Percentiles rank a stretch among this genome's conserved stretches.
Evolutionary conservation across 1,140 invertebrate genomes (phyloP).

Genomic region (Druon quercuslanigerum): DNA sequence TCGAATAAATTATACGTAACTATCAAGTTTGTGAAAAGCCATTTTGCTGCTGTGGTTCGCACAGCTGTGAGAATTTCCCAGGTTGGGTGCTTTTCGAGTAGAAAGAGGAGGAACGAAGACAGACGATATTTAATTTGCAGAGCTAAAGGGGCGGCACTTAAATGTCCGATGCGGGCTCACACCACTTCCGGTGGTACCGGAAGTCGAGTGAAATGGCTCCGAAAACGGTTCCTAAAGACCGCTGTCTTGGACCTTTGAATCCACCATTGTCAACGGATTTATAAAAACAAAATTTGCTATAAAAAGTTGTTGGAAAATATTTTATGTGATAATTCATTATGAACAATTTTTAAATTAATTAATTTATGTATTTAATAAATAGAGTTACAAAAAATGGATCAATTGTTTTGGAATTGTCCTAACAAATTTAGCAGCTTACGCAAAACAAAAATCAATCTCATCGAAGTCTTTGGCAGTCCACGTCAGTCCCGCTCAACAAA

Average conservation of each 20-base stretch:
- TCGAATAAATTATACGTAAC: slow-evolving; percentile 29
- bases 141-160: slow-evolving; percentile 23
- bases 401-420: too few relatives aligned
- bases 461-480: too few relatives aligned
- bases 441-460: too few relatives aligned
- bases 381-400: too few relatives aligned
- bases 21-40: slow-evolving; percentile 25
- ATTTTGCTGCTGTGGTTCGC: slow-evolving; percentile 5
- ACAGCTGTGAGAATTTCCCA: slow-evolving; percentile 21
- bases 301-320: too few relatives aligned
- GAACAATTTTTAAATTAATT: too few relatives aligned
- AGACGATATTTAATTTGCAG: slow-evolving; percentile 27
- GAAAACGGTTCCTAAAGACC: background rate
- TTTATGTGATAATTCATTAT: too few relatives aligned
- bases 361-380: too few relatives aligned
- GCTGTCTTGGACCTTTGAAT: background rate
- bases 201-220: background rate
- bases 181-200: slow-evolving; percentile 17
- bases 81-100: slow-evolving; percentile 12
- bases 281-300: too few relatives aligned
- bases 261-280: background rate
- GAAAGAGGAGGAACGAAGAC: slow-evolving; percentile 11
- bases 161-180: slow-evolving; percentile 7
- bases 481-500: too few relatives aligned
- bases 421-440: too few relatives aligned